phyloP scores from a whole-genome alignment of 35 echinoderm and acorn worm genomes.

The Apostichopus californicus region DNA sequence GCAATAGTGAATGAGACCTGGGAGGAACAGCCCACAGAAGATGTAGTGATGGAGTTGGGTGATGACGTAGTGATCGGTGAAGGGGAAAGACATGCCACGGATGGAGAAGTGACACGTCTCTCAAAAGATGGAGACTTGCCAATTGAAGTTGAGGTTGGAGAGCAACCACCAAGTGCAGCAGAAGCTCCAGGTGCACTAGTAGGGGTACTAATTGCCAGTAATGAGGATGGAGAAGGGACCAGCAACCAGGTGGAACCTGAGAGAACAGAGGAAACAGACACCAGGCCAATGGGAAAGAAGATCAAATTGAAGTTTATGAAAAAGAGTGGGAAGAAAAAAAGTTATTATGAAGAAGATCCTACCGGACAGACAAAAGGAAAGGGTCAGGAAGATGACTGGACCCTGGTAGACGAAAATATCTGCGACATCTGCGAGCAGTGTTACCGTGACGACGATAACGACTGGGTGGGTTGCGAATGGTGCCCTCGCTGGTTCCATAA shows the following conservation, averaged over 20 bases:
- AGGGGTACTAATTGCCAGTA: background rate
- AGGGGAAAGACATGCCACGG: background rate
- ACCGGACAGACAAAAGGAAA: background rate
- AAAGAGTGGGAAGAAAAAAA: background rate
- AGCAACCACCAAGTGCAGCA: background rate
- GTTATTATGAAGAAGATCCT: background rate
- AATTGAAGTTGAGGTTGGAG: background rate
- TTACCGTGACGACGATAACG: conserved; percentile 31
- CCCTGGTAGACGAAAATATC: conserved; percentile 16
- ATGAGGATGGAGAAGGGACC: background rate
- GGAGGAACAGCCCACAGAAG: background rate
- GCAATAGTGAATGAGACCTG: background rate
- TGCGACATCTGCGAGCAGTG: conserved; percentile 21
- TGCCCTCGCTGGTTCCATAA: conserved; percentile 58
- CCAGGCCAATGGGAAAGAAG: background rate
- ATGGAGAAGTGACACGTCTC: background rate
- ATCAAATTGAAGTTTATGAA: conserved; percentile 26
- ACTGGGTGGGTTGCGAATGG: conserved; percentile 50
- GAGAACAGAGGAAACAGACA: background rate
- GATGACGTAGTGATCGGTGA: background rate
- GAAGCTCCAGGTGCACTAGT: background rate
- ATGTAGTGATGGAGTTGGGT: background rate
- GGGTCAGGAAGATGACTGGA: background rate
- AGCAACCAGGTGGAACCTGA: background rate
- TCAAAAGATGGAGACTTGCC: background rate